Conservation (phyloP, 2,113 vertebrate genomes). For the Labrus mixtus region DNA sequence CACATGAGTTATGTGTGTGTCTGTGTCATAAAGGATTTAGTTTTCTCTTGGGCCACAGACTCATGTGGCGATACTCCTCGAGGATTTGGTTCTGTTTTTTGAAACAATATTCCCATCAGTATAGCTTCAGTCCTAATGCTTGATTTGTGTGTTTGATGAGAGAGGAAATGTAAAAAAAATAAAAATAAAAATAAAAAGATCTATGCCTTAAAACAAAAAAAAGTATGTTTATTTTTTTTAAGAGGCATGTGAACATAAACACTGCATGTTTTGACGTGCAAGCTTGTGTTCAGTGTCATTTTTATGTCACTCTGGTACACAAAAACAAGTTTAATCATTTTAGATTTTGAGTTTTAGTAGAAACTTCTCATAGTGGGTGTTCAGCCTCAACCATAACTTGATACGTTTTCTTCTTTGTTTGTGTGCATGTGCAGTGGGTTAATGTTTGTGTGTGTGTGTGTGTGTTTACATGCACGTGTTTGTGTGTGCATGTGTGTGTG, state of each 20-base stretch:
- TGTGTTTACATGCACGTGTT: not conserved
- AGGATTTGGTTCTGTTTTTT: slow-evolving; percentile 10
- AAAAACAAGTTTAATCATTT: too few species aligned
- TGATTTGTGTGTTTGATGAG: slow-evolving; percentile 12
- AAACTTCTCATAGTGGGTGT: not conserved
- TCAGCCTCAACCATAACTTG: not conserved
- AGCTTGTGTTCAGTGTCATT: too few species aligned
- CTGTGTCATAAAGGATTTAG: not conserved
- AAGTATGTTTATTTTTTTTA: not conserved
- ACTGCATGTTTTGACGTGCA: not conserved
- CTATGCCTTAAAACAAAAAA: too few species aligned
- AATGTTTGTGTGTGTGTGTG: not conserved
- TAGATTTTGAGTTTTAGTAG: not conserved
- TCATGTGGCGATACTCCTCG: slow-evolving; percentile 2
- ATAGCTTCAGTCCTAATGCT: not conserved
- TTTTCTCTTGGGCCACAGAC: not conserved
- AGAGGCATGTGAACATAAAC: not conserved
- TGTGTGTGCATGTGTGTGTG: not conserved
- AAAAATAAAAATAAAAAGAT: too few species aligned
- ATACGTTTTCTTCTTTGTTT: slow-evolving; percentile 8
- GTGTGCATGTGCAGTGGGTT: not conserved
- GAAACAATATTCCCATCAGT: slow-evolving; percentile 3
- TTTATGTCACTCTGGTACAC: too few species aligned
- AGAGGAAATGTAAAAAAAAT: not conserved
- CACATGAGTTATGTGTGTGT: slow-evolving; percentile 5